Evolutionary conservation across 92 coral and sea anemone genomes (phyloP), one percentile per base, ranked within the genome.

Genomic region (Metridium senile): DNA sequence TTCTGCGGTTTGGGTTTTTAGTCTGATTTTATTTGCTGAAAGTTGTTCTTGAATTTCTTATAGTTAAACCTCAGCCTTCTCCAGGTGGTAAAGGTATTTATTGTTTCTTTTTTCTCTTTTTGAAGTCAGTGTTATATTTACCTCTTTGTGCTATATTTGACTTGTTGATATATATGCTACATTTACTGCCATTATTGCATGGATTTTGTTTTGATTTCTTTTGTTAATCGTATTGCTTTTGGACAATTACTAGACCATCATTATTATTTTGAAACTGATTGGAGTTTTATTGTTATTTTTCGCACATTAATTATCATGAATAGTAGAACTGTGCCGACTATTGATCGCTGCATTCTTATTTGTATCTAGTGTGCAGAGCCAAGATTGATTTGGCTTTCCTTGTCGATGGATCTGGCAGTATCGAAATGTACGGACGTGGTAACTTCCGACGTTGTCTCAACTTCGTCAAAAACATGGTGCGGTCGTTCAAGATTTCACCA

Each of bases 401-500:
- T 59, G 61, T 90, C 62, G 89, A 90, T 72, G 89, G 94, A 18
- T 83, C 91, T 18, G 94, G 94, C 27, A 90, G 94, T 84, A 59
- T 59, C 17, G 65, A 59, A 59, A 1, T 0, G 66, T 19, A 59
- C 22, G 65, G 65, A 59, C 72, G 63, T 65, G 77, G 75, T 18
- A 89, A 89, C 82, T 89, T 86, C 83, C 57, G 81, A 29, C 88
- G 90, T 28, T 89, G 93, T 71, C 82, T 89, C 61, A 70, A 79
- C 66, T 89, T 89, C 54, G 88, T 89, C 57, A 86, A 82, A 46
- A 46, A 66, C 57, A 65, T 89, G 26, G 85, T 87, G 39, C 74
- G 79, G 0, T 72, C 88, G 10, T 89, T 89, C 84, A 58, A 25
- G 33, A 58, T 89, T 35, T 86, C 93, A 18, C 74, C 78, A 27